Evolutionary conservation across 2,797 vertebrate genomes (phyloP), one percentile per base, ranked within the genome.

Genomic region (Dipus sagitta): DNA sequence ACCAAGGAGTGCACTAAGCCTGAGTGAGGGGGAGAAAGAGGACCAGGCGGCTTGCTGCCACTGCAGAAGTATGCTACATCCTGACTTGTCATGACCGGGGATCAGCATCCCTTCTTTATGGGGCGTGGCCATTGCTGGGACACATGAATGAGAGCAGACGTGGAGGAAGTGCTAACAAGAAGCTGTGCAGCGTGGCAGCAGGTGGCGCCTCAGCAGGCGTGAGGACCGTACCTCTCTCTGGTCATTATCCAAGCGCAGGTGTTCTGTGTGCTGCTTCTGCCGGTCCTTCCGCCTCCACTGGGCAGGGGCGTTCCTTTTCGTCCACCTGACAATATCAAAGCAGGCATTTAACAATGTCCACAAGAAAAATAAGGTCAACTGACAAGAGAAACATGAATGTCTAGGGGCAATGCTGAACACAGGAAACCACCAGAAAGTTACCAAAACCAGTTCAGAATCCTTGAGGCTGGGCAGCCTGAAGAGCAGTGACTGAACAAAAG

Each of bases 251-350:
- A 99, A 98, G 94, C 99, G 99, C 91, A 99, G 98, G 97, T 99
- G 99, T 96, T 99, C 99, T 0, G 99, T 99, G 85, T 99, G 99
- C 68, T 99, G 99, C 96, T 99, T 99, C 98, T 99, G 99, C 60
- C 99, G 98, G 97, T 99, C 99, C 96, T 98, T 99, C 97, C 99
- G 97, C 95, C 99, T 99, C 99, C 99, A 99, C 97, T 99, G 99
- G 11, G 99, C 99, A 8, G 99, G 99, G n/a, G 99, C 99, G 0
- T 99, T 99, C 96, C 99, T 99, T 98, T 99, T 99, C 3, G 99
- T 98, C 99, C 99, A 99, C 96, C 99, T 99, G 58, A 96, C 74
- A 94, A n/a, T 95, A 96, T 90, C 85, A 90, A 95, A 92, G 32
- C 52, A 94, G 68, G 76, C 13, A 76, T 86, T 93, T 92, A 91